A percentile compares a stretch with the other conserved stretches of the same genome.
These are phyloP conservation scores for Poeciliopsis turrubarensis DNA, from an alignment of 2,113 vertebrate genomes.

Conservation along the genomic window DNA sequence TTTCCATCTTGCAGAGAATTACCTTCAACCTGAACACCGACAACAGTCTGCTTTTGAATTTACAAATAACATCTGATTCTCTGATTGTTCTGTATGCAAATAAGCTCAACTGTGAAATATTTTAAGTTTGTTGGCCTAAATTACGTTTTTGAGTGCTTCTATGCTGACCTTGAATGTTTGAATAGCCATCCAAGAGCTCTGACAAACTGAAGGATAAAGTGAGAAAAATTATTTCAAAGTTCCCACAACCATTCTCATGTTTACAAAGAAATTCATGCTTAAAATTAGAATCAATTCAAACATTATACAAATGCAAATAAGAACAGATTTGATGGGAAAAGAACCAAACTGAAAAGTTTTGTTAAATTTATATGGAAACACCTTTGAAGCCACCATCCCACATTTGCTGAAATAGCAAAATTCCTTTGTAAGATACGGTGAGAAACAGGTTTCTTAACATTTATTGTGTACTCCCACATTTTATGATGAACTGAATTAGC, in stretches of 20 bases:
- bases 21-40: too few species aligned
- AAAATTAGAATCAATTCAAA: not conserved
- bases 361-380: not conserved
- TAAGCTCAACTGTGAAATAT: not conserved
- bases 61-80: too few species aligned
- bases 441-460: not conserved
- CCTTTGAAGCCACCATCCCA: not conserved
- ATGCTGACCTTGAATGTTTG: not conserved
- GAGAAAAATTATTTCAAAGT: not conserved
- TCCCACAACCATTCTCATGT: not conserved
- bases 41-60: too few species aligned
- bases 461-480: not conserved
- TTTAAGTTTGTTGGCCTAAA: not conserved
- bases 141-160: not conserved
- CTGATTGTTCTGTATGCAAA: too few species aligned
- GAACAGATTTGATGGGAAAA: too few species aligned
- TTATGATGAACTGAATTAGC: constrained; percentile 3
- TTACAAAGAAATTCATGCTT: not conserved
- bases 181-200: not conserved
- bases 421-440: not conserved
- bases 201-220: not conserved
- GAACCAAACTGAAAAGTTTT: not conserved
- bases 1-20: too few species aligned
- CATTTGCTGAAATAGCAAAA: not conserved
- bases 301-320: too few species aligned